These are phyloP conservation scores for Euura lappo DNA, from an alignment of 1,140 invertebrate species.

Conservation along the genomic window DNA sequence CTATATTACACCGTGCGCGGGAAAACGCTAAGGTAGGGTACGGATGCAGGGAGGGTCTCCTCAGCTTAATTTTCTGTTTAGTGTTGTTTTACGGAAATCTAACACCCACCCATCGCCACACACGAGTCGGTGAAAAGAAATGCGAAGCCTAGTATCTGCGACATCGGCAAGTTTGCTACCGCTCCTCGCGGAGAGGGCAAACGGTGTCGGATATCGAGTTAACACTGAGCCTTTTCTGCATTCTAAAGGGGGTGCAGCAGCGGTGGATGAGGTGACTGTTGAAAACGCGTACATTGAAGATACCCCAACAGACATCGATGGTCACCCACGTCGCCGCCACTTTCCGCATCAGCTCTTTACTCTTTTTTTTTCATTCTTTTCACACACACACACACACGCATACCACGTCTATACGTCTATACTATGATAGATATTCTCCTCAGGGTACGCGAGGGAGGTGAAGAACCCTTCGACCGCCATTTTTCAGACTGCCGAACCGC, in stretches of 20 bases:
- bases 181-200: not conserved
- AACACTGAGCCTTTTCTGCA: not conserved
- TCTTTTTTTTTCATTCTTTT: not conserved
- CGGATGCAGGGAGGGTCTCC: not conserved
- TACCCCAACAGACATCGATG: constrained; percentile 13
- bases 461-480: too few species aligned
- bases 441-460: too few species aligned
- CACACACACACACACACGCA: not conserved
- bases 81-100: constrained; percentile 2
- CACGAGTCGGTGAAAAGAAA: not conserved
- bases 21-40: too few species aligned
- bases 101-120: not conserved
- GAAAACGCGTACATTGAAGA: constrained; percentile 18
- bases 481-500: too few species aligned
- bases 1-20: too few species aligned
- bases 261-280: too few species aligned
- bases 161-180: constrained; percentile 4
- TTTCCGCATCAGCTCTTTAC: constrained; percentile 14
- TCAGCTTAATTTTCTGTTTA: not conserved
- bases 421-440: too few species aligned
- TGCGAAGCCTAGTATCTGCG: not conserved
- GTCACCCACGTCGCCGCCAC: constrained; percentile 10
- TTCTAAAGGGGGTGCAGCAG: not conserved
- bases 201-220: constrained; percentile 3
- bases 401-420: too few species aligned